Evolutionary conservation across 2,888 invertebrate genomes (phyloP).

Genomic region (Apodemia zela): DNA sequence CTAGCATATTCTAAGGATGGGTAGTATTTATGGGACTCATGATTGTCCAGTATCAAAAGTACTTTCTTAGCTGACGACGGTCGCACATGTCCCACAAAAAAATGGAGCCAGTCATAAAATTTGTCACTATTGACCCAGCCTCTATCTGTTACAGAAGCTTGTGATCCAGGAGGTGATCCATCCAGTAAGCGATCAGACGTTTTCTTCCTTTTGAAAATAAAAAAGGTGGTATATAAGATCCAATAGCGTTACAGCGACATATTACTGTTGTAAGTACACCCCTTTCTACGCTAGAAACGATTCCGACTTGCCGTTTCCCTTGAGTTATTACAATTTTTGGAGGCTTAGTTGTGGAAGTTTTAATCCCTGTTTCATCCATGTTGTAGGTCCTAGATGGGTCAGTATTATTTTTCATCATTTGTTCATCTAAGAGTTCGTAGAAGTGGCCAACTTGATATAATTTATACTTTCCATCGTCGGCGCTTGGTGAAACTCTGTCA

Average conservation of each 20-base stretch:
- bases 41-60: background rate
- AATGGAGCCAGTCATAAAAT: background rate
- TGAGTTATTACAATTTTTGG: background rate
- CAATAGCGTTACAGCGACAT: constrained; percentile 9
- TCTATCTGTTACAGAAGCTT: background rate
- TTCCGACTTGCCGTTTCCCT: background rate
- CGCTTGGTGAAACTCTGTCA: too few relatives aligned
- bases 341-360: background rate
- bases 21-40: too few relatives aligned
- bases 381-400: background rate
- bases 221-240: constrained; percentile 1
- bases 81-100: background rate
- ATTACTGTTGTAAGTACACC: constrained; percentile 6
- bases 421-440: background rate
- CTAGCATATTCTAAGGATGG: too few relatives aligned
- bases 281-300: background rate
- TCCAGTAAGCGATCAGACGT: background rate
- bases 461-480: too few relatives aligned
- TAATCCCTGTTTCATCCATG: background rate
- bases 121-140: background rate
- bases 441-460: background rate
- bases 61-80: background rate
- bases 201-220: constrained; percentile 1
- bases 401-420: background rate
- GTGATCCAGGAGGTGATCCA: background rate